phyloP scores from a whole-genome alignment of 2,113 vertebrate genomes.

The Mesoclemmys tuberculata region DNA sequence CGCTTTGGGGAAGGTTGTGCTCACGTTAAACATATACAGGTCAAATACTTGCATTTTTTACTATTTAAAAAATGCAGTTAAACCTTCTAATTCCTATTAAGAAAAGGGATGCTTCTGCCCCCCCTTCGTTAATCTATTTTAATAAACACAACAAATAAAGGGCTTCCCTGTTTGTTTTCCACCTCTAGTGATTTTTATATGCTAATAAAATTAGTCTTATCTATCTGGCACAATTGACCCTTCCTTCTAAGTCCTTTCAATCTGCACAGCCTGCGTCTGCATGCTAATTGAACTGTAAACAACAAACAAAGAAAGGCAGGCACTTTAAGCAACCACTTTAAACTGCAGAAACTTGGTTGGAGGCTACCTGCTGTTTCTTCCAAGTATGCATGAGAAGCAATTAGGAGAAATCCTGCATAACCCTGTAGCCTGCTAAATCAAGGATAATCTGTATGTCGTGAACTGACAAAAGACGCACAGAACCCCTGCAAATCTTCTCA shows the following conservation, averaged over 20 bases:
- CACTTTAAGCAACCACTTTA: constrained; percentile 27
- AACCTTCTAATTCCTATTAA: not conserved
- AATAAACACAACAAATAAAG: not conserved
- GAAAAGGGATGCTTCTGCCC: not conserved
- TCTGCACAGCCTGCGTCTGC: constrained; percentile 12
- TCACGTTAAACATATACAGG: not conserved
- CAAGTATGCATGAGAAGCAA: constrained; percentile 44
- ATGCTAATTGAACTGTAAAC: constrained; percentile 18
- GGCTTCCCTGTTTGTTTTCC: not conserved
- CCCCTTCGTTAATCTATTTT: not conserved
- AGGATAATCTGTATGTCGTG: constrained; percentile 31
- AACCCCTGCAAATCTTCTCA: constrained; percentile 43
- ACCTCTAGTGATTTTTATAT: not conserved
- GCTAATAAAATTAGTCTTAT: constrained; percentile 15
- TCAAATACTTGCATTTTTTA: not conserved
- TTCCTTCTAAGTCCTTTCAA: not conserved
- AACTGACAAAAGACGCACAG: constrained; percentile 51
- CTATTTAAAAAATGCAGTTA: not conserved
- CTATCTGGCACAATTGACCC: not conserved
- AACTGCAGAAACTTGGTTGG: not conserved
- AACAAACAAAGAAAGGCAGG: constrained; percentile 42
- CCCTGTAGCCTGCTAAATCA: constrained; percentile 32
- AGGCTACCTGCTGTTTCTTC: constrained; percentile 52
- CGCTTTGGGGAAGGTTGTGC: accelerated
- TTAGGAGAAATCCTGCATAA: constrained; percentile 59